Conservation (phyloP, 2,113 vertebrate species). For the Pseudopipra pipra region DNA sequence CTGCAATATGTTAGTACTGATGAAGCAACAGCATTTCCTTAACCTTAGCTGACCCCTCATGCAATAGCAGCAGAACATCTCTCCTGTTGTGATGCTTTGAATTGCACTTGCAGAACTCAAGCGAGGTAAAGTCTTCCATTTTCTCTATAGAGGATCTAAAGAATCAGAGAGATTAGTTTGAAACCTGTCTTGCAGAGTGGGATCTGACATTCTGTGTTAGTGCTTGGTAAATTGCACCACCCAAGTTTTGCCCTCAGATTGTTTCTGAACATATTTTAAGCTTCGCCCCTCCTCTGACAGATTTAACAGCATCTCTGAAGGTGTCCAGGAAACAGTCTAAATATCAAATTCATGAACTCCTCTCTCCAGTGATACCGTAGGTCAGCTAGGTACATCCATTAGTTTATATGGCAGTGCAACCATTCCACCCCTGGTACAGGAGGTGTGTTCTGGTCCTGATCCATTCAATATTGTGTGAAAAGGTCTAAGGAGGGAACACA, state of each 20-base stretch:
- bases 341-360: neutral
- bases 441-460: neutral
- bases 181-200: neutral
- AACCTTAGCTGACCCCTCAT: neutral
- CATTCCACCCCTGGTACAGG: neutral
- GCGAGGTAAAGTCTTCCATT: neutral
- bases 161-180: neutral
- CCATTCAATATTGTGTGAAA: neutral
- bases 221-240: neutral
- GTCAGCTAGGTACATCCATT: neutral
- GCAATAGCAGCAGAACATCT: neutral
- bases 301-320: neutral
- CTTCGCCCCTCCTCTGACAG: neutral
- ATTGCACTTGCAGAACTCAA: neutral
- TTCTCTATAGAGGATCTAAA: neutral
- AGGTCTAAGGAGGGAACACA: neutral
- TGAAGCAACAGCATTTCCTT: neutral
- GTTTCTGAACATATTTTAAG: neutral
- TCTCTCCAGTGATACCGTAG: fast-evolving
- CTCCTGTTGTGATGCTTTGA: neutral
- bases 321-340: neutral
- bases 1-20: neutral
- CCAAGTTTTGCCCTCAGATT: neutral
- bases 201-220: neutral
- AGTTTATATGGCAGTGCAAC: neutral